Evolutionary conservation across 2,888 invertebrate species (phyloP), one percentile per base, ranked within the genome.

Genomic region (Anarsia innoxiella): DNA sequence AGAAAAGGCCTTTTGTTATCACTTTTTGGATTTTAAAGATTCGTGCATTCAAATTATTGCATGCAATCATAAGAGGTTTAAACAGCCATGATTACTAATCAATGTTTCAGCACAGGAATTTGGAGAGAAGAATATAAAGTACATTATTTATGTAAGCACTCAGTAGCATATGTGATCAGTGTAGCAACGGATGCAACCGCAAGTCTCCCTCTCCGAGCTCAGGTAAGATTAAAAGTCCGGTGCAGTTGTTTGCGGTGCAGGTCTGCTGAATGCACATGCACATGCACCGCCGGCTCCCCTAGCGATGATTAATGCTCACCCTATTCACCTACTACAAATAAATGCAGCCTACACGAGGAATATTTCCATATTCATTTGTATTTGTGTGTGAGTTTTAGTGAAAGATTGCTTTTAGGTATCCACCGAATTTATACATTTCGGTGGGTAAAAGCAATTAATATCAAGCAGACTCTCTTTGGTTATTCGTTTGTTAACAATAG

Each of bases 161-260:
- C 12, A 12, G 16, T 16, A 29, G 23, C 11, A 33, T 25, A 29
- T 33, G 33, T 38, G 38, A 38, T 38, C 32, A 29, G 33, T 5
- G 32, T 23, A 13, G 19, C 23, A 16, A 13, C 28, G 35, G 19
- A 16, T 13, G 15, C 11, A 14, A 35, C 36, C 36, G 23, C 36
- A 29, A 29, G 29, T 8, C 28, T 26, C 29, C 29, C 23, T 12
- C 12, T 14, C 25, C 13, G 53, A 53, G 56, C 61, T 59, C 67
- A 69, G 68, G 73, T 70, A 59, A 73, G 71, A 79, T 79, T 79
- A 80, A 80, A 80, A 80, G 69, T 71, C 73, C 66, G 54, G 56
- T 53, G 61, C 74, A 74, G 67, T 74, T 70, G 75, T 76, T 74
- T 69, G 72, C 66, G 69, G 74, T 45, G 48, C 42, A 50, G 51